phyloP scores from a whole-genome alignment of 2,888 invertebrate genomes.

The Hydrotaea cyrtoneurina region DNA sequence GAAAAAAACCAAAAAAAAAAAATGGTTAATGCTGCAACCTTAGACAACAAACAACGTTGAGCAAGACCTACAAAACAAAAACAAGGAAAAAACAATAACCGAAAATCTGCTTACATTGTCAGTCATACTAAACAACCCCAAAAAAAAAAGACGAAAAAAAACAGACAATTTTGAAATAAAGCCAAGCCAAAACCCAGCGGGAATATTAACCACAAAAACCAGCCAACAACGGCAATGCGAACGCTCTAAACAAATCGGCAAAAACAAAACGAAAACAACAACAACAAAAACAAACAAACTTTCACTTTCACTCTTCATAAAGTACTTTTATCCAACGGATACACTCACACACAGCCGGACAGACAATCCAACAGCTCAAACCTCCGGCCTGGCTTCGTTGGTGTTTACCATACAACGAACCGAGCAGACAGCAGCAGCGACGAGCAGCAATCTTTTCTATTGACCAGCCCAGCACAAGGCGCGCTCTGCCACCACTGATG shows the following conservation, averaged over 20 bases:
- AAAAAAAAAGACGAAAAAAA: too few species aligned
- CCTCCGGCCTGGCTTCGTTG: too few species aligned
- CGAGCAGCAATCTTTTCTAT: neutral
- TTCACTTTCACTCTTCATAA: conserved; percentile 70
- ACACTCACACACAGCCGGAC: neutral
- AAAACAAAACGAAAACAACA: conserved; percentile 47
- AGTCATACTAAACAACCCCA: too few species aligned
- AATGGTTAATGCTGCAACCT: conserved; percentile 47
- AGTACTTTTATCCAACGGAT: conserved; percentile 52
- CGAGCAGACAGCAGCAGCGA: too few species aligned
- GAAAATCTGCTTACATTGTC: conserved; percentile 48
- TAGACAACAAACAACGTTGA: conserved; percentile 49
- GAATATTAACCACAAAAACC: conserved; percentile 56
- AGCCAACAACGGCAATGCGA: conserved; percentile 22
- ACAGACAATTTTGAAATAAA: conserved; percentile 31
- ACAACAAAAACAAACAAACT: conserved; percentile 58
- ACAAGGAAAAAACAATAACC: conserved; percentile 29
- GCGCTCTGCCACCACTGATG: conserved; percentile 12
- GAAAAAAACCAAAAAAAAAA: conserved; percentile 40
- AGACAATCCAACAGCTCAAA: too few species aligned
- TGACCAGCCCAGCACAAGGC: too few species aligned
- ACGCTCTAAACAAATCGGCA: conserved; percentile 49
- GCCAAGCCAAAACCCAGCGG: conserved; percentile 52
- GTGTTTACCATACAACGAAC: neutral
- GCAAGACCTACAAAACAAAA: conserved; percentile 43